Evolutionary conservation across 2,113 vertebrate species (phyloP).

Genomic region (Chauna torquata): DNA sequence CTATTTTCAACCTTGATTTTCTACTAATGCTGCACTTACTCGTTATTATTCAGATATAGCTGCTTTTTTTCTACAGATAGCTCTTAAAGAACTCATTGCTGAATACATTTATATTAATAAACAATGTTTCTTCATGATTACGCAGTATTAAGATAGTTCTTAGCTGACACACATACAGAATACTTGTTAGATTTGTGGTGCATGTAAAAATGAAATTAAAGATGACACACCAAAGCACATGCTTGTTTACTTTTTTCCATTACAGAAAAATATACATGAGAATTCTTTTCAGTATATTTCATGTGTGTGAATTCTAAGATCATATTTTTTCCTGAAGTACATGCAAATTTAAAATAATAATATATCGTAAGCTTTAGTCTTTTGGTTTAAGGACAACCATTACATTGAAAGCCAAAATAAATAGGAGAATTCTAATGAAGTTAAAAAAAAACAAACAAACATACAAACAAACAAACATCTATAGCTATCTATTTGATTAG

Average conservation of each 20-base stretch:
- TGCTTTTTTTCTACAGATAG: not conserved
- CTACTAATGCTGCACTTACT: not conserved
- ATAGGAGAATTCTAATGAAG: not conserved
- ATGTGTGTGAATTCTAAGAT: not conserved
- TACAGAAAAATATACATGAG: not conserved
- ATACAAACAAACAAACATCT: fast-evolving
- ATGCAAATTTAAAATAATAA: not conserved
- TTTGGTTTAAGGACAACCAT: not conserved
- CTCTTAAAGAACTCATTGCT: not conserved
- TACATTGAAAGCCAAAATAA: not conserved
- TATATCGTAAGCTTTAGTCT: not conserved
- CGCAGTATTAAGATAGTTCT: not conserved
- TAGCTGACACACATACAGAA: not conserved
- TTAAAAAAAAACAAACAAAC: not conserved
- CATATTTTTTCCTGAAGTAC: not conserved
- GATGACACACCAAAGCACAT: not conserved
- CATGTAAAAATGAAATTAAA: not conserved
- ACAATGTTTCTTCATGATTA: not conserved
- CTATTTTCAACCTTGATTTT: not conserved
- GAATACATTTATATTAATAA: not conserved
- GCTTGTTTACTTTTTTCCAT: not conserved
- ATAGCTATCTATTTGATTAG: not conserved
- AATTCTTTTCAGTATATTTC: not conserved
- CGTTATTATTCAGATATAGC: not conserved
- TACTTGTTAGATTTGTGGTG: not conserved